phyloP scores from a whole-genome alignment of 2,797 vertebrate species.

The Tangara arthus region DNA sequence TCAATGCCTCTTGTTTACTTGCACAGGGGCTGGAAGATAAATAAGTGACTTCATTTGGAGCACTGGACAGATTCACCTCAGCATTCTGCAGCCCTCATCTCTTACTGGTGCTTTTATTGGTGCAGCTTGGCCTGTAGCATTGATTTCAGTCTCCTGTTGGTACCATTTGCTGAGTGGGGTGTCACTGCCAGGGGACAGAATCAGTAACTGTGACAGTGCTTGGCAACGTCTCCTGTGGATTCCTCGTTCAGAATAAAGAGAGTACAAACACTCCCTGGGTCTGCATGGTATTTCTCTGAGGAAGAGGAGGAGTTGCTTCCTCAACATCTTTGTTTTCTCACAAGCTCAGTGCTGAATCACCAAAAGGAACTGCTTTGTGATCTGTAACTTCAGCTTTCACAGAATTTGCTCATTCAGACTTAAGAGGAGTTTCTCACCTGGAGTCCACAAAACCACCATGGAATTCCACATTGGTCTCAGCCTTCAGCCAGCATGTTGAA shows the following conservation, averaged over 20 bases:
- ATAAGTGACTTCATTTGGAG: not conserved
- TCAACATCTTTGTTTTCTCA: not conserved
- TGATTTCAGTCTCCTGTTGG: accelerated
- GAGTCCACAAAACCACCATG: not conserved
- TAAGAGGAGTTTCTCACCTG: not conserved
- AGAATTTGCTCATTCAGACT: not conserved
- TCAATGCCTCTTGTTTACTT: not conserved
- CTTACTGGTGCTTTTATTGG: not conserved
- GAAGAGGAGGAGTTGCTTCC: not conserved
- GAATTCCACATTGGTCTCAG: accelerated
- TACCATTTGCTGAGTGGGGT: not conserved
- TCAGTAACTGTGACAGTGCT: not conserved
- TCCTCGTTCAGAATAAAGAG: not conserved
- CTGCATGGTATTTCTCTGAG: not conserved
- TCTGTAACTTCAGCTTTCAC: accelerated
- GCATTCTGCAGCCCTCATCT: not conserved
- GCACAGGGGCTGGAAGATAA: not conserved
- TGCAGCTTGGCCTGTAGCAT: accelerated
- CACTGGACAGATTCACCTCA: not conserved
- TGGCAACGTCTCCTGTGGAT: not conserved
- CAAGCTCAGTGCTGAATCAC: not conserved
- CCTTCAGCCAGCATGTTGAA: accelerated
- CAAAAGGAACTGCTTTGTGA: not conserved
- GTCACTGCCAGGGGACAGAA: not conserved
- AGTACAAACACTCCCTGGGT: not conserved